phyloP scores from a whole-genome alignment of 92 coral and sea anemone genomes.

The Porites evermanni region DNA sequence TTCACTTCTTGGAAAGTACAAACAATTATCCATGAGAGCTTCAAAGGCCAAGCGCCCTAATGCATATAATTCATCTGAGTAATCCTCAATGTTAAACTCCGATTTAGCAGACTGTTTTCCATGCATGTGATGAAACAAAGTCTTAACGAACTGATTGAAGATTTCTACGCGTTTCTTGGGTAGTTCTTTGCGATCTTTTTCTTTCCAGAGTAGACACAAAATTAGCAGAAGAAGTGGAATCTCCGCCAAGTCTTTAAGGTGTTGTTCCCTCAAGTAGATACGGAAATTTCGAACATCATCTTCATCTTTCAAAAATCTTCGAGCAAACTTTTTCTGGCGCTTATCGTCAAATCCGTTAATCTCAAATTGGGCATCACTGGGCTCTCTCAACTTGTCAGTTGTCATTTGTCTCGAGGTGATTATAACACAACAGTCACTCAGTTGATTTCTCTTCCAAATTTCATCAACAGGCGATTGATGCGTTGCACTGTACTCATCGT shows the following conservation, averaged over 20 bases:
- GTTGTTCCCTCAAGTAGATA: background rate
- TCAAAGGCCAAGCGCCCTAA: constrained; percentile 5
- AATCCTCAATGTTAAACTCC: background rate
- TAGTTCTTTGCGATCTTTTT: background rate
- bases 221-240: constrained; percentile 15
- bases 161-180: constrained; percentile 13
- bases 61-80: background rate
- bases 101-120: background rate
- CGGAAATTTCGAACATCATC: background rate
- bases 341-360: no score
- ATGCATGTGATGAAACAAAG: background rate
- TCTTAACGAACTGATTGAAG: background rate
- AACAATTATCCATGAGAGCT: background rate
- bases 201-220: background rate
- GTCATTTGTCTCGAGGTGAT: no score
- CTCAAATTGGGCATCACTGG: background rate
- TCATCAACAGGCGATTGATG: no score
- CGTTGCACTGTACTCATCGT: background rate
- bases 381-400: background rate
- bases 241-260: background rate
- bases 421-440: no score
- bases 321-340: background rate
- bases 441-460: no score
- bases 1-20: no score
- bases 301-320: background rate